A percentile compares a stretch with the other conserved stretches of the same genome.
phyloP scores from a whole-genome alignment of 2,888 invertebrate genomes.

The Cyclophora punctaria region DNA sequence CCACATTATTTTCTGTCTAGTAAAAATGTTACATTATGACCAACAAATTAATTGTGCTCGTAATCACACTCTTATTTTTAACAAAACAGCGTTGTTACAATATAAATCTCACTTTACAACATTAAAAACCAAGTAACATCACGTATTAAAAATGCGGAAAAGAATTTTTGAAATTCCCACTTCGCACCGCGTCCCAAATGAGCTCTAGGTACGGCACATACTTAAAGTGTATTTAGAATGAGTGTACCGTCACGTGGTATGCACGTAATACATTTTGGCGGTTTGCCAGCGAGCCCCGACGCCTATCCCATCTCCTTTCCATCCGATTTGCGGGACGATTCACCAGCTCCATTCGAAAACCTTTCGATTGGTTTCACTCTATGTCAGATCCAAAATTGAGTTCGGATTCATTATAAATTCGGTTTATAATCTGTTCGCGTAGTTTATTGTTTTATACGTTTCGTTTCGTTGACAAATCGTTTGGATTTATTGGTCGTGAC shows the following conservation, averaged over 20 bases:
- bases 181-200: conserved; percentile 10
- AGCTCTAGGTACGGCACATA: conserved; percentile 13
- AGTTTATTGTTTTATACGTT: conserved; percentile 11
- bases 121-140: background rate
- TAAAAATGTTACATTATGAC: no score
- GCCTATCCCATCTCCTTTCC: conserved; percentile 35
- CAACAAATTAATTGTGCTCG: background rate
- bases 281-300: conserved; percentile 27
- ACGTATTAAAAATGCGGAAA: background rate
- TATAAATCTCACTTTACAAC: background rate
- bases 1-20: no score
- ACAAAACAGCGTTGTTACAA: background rate
- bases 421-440: conserved; percentile 5
- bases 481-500: no score
- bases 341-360: conserved; percentile 26
- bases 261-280: conserved; percentile 37
- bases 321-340: conserved; percentile 32
- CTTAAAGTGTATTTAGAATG: conserved; percentile 23
- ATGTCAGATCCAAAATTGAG: conserved; percentile 22
- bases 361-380: conserved; percentile 36
- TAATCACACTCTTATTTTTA: background rate
- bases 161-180: conserved; percentile 2
- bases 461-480: background rate
- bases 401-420: conserved; percentile 16
- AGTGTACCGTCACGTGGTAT: conserved; percentile 27